A percentile compares a stretch with the other conserved stretches of the same genome.
Conservation (phyloP, 37 sponge, comb jelly and placozoan species). For the Sycon ciliatum region DNA sequence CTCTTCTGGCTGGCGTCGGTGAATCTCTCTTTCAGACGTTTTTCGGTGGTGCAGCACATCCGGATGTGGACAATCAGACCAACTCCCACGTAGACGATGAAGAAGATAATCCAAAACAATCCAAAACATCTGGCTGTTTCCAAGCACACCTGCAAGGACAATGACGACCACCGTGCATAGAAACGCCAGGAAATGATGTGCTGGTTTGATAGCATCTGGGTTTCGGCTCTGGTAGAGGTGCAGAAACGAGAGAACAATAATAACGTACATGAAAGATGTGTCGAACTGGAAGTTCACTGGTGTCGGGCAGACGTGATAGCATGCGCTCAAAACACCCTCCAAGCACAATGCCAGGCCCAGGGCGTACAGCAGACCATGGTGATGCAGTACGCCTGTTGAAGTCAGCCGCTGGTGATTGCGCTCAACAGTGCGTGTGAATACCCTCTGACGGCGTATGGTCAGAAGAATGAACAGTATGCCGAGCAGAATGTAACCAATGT, state of each 20-base stretch:
- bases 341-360: too few species aligned
- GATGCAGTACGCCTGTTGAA: constrained; percentile 74
- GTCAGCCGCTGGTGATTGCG: too few species aligned
- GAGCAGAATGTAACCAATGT: constrained; percentile 63
- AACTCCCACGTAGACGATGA: too few species aligned
- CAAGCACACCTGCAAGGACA: constrained; percentile 69
- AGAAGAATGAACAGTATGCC: constrained; percentile 58
- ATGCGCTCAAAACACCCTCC: constrained; percentile 62
- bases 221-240: constrained; percentile 55
- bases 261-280: constrained; percentile 72
- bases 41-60: too few species aligned
- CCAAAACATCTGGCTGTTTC: too few species aligned
- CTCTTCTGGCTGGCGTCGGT: too few species aligned
- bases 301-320: constrained; percentile 80
- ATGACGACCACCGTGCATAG: constrained; percentile 48
- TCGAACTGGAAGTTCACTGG: constrained; percentile 83
- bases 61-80: too few species aligned
- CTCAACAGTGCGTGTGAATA: too few species aligned
- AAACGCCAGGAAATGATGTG: constrained; percentile 40
- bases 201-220: constrained; percentile 57
- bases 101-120: too few species aligned
- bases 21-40: too few species aligned
- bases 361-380: constrained; percentile 76
- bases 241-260: constrained; percentile 55
- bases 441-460: constrained; percentile 16